A percentile compares a stretch with the other conserved stretches of the same genome.
These are phyloP conservation scores for Proisotoma minuta DNA, from an alignment of 2,888 invertebrate species.

Conservation along the genomic window DNA sequence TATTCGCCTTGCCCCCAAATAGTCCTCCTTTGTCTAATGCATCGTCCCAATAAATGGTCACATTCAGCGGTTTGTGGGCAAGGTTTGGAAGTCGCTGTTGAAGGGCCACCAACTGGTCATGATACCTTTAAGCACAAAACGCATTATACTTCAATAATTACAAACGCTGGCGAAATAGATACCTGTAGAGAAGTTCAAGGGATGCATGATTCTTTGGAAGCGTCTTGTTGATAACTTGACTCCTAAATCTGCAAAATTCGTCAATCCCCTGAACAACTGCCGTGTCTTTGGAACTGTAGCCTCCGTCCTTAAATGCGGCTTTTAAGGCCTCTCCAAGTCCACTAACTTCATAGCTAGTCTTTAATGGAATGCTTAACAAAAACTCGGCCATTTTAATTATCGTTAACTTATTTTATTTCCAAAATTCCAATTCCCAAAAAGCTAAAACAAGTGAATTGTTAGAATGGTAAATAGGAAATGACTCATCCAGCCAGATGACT, in stretches of 20 bases:
- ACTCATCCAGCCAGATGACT: too few species aligned
- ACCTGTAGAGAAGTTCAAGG: conserved; percentile 36
- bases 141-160: background rate
- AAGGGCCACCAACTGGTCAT: conserved; percentile 87
- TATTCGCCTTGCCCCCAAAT: conserved; percentile 83
- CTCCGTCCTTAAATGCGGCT: conserved; percentile 18
- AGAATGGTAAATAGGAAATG: too few species aligned
- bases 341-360: conserved; percentile 27
- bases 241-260: conserved; percentile 37
- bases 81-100: conserved; percentile 86
- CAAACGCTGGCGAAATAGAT: conserved; percentile 1
- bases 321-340: conserved; percentile 23
- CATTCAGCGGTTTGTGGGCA: conserved; percentile 54
- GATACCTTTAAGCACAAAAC: conserved; percentile 66
- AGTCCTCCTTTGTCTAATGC: conserved; percentile 94
- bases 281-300: conserved; percentile 17
- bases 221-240: conserved; percentile 27
- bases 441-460: too few species aligned
- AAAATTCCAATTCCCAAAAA: too few species aligned
- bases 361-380: conserved; percentile 32
- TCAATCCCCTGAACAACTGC: conserved; percentile 18
- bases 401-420: too few species aligned
- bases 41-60: conserved; percentile 95
- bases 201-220: conserved; percentile 28
- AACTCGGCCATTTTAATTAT: too few species aligned